Base-by-base conservation (phyloP, 2,797 vertebrate genomes). In the Ceyx erithaca region DNA sequence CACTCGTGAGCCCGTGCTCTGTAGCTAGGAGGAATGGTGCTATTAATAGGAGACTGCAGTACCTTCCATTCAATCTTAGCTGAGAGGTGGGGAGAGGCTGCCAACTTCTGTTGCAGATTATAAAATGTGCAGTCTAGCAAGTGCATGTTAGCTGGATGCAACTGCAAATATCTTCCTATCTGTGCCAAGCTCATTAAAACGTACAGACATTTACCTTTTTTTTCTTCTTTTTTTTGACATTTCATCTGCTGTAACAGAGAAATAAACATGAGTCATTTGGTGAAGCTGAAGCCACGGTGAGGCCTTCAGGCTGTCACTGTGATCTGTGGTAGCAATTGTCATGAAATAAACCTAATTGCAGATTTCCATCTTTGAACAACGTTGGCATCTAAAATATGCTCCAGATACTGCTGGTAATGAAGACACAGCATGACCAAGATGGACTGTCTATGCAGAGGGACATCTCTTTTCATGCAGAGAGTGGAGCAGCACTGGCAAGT, bases 31-130 rank as follows among this genome's bases (percentile, higher is more conserved):
- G 78, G 86, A 94, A 92, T 79, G 81, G 81, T 95, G 85, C 91
- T 95, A 96, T 92, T 94, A 92, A 95, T 94, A 92, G 92, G 57
- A 96, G 81, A 94, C 90, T 96, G 93, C 95, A 93, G 95, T 90
- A 90, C 71, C 96, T 96, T 94, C 94, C 93, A 94, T 95, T 95
- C 95, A 96, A 96, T 95, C 95, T 92, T 95, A 93, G 68, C 90
- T 94, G 93, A 93, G 91, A 95, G 85, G 93, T 95, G 91, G 87
- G 41, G 79, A 93, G 88, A 94, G 54, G 46, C 81, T 96, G 96
- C 96, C 94, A 94, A 14, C 79, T 94, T 93, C 70, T 95, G 88
- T 90, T 92, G 90, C 90, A 80, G 92, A 94, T 92, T 96, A 88
- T 93, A 69, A 94, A 94, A 88, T 63, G 88, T 95, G 78, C 93